A percentile compares a stretch with the other conserved stretches of the same genome.
phyloP scores from a whole-genome alignment of 2,888 invertebrate genomes.

The Ormyrus thymus region DNA sequence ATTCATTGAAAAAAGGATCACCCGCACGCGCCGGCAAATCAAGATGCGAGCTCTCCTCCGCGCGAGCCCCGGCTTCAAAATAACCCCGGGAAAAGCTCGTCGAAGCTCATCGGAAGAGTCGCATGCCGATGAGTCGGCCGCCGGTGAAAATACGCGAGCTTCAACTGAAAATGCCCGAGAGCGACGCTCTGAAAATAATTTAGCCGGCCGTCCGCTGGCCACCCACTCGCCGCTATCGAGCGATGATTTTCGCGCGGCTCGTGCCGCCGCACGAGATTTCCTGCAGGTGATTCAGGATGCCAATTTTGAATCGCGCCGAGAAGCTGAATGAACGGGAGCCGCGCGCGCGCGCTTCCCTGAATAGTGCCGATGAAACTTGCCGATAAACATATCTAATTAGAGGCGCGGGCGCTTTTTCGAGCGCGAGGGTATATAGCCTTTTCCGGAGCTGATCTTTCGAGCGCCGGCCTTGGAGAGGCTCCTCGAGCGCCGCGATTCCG shows the following conservation, averaged over 20 bases:
- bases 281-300: constrained; percentile 40
- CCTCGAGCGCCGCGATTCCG: too few species aligned
- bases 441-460: constrained; percentile 26
- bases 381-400: constrained; percentile 42
- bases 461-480: background rate
- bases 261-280: constrained; percentile 1
- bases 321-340: constrained; percentile 25
- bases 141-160: background rate
- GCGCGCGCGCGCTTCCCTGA: background rate
- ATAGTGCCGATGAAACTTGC: constrained; percentile 27
- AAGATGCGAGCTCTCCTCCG: too few species aligned
- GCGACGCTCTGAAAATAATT: constrained; percentile 37
- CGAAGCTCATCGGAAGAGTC: background rate
- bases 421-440: constrained; percentile 4
- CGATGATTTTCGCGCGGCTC: constrained; percentile 9
- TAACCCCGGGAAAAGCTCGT: background rate
- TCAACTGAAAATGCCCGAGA: background rate
- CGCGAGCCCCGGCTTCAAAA: too few species aligned
- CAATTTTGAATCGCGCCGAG: constrained; percentile 25
- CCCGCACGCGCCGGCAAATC: background rate
- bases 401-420: background rate
- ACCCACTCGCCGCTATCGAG: background rate
- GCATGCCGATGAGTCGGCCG: constrained; percentile 4
- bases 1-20: background rate
- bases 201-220: background rate